A percentile compares a stretch with the other conserved stretches of the same genome.
These are phyloP conservation scores for Cotesia chilonis DNA, from an alignment of 1,140 invertebrate species.

Conservation along the genomic window DNA sequence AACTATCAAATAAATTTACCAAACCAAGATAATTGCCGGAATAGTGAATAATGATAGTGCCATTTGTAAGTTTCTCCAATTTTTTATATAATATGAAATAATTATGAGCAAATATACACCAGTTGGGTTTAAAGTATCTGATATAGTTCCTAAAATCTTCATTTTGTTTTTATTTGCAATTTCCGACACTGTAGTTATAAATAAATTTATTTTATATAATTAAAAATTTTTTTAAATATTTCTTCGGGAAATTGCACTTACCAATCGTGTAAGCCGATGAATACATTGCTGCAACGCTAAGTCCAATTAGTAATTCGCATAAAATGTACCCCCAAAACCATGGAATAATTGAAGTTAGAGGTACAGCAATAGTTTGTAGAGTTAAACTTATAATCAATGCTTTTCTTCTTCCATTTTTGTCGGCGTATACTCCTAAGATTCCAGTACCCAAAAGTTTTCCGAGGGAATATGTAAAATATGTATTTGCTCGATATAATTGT, in stretches of 20 bases:
- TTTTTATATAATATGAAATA: constrained; percentile 66
- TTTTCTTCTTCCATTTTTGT: constrained; percentile 68
- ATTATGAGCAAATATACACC: constrained; percentile 67
- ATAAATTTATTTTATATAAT: not conserved
- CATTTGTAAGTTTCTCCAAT: constrained; percentile 69
- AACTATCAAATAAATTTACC: constrained; percentile 49
- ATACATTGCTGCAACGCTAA: constrained; percentile 68
- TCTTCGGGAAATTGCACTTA: constrained; percentile 52
- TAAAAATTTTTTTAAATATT: too few relatives aligned
- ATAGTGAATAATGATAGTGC: constrained; percentile 67
- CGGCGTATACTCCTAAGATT: constrained; percentile 66
- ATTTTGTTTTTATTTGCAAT: constrained; percentile 69
- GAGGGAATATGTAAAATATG: constrained; percentile 65
- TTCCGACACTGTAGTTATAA: constrained; percentile 68
- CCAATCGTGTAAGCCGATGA: constrained; percentile 70
- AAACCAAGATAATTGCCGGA: constrained; percentile 65
- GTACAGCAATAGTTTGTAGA: constrained; percentile 64
- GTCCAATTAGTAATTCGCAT: constrained; percentile 66
- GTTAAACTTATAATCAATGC: constrained; percentile 64
- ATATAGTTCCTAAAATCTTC: constrained; percentile 71
- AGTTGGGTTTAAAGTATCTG: constrained; percentile 68
- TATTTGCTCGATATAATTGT: constrained; percentile 60
- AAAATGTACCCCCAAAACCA: constrained; percentile 67
- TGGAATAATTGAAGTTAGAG: constrained; percentile 64
- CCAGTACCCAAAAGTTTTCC: constrained; percentile 69